Percentiles rank a stretch among this genome's conserved stretches.
phyloP scores from a whole-genome alignment of 2,797 vertebrate species.

The Notoglanidium macrostoma region DNA sequence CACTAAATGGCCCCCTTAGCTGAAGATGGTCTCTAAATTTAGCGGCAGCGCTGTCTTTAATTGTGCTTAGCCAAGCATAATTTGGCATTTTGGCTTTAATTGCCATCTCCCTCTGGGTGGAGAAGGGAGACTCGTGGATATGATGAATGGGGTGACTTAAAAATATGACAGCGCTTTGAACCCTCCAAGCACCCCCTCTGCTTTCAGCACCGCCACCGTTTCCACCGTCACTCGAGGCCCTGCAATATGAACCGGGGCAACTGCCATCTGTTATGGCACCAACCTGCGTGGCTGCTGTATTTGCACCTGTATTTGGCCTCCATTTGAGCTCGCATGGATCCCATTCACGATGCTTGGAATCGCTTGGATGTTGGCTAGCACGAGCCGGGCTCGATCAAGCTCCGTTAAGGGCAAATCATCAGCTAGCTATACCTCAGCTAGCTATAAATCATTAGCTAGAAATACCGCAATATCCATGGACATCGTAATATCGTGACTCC shows the following conservation, averaged over 20 bases:
- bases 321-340: not conserved
- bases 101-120: constrained; percentile 60
- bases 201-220: not conserved
- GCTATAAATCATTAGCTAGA: no score
- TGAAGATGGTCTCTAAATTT: constrained; percentile 66
- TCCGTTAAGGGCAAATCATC: not conserved
- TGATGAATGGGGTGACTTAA: constrained; percentile 66
- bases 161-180: constrained; percentile 55
- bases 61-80: constrained; percentile 69
- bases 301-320: not conserved
- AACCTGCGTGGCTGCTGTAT: not conserved
- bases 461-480: not conserved
- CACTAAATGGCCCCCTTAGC: constrained; percentile 62
- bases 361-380: not conserved
- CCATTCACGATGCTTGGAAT: not conserved
- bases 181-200: constrained; percentile 35
- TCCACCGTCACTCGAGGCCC: constrained; percentile 5
- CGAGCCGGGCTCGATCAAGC: not conserved
- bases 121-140: constrained; percentile 54
- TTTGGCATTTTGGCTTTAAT: constrained; percentile 69
- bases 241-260: not conserved
- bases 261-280: not conserved
- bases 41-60: constrained; percentile 58
- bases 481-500: not conserved
- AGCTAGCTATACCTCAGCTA: not conserved